phyloP scores from a whole-genome alignment of 1,140 invertebrate genomes.

The Pogonomyrmex californicus region DNA sequence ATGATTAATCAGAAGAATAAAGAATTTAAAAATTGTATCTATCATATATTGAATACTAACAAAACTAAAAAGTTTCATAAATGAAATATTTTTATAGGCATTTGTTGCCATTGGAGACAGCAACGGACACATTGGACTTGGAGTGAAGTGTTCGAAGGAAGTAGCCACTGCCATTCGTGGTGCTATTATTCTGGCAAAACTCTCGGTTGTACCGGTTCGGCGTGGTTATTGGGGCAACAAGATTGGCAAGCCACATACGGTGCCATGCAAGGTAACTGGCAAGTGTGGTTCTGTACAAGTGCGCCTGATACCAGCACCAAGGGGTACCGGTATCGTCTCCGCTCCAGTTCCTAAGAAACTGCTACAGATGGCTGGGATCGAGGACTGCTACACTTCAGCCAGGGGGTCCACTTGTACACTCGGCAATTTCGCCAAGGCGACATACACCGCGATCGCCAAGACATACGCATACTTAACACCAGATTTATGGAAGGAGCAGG shows the following conservation, averaged over 20 bases:
- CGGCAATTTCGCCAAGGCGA: constrained; percentile 99
- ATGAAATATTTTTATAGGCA: constrained; percentile 82
- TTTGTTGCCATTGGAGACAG: constrained; percentile 98
- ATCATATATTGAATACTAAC: no score
- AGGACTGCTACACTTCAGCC: constrained; percentile 99
- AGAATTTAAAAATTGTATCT: neutral
- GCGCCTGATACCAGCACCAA: constrained; percentile 98
- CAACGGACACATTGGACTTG: constrained; percentile 99
- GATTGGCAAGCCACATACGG: constrained; percentile 99
- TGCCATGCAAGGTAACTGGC: constrained; percentile 99
- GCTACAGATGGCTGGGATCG: constrained; percentile 99
- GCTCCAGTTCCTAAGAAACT: constrained; percentile 99
- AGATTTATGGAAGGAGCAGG: constrained; percentile 98
- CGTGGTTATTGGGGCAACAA: constrained; percentile 99
- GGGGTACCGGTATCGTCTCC: constrained; percentile 99
- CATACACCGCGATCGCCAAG: constrained; percentile 99
- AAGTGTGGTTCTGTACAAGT: constrained; percentile 99
- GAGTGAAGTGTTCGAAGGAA: constrained; percentile 99
- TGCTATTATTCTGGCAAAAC: constrained; percentile 99
- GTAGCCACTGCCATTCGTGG: constrained; percentile 99
- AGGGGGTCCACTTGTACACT: constrained; percentile 98
- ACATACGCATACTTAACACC: constrained; percentile 99
- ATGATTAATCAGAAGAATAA: neutral
- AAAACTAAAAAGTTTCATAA: neutral
- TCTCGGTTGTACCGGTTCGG: constrained; percentile 99